Base-by-base conservation (phyloP, 2,797 vertebrate species). In the Triplophysa yarkandensis region DNA sequence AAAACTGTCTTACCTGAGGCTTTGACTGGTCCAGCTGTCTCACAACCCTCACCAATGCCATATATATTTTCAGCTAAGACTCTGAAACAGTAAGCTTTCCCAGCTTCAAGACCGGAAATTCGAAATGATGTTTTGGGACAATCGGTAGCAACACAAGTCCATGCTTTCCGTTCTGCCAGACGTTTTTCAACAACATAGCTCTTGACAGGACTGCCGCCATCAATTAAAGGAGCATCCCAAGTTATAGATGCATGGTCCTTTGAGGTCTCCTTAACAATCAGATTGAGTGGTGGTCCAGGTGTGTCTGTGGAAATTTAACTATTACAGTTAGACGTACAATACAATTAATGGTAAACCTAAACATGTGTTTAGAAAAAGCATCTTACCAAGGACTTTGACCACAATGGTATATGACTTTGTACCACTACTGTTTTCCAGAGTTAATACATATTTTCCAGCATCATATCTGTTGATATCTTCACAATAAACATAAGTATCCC, bases 381-480 rank as follows among this genome's bases (percentile, higher is more conserved):
- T 23, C 94, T 93, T 93, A 99, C 98, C 98, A 6, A 94, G 94
- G 79, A 99, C 95, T 88, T 99, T 99, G 43, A 99, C 96, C 34
- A 96, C 90, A 52, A 99, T 96, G 62, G 93, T 96, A 77, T 98
- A 99, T 54, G 92, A 91, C 83, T 99, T 99, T 77, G 94, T 89
- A 77, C 98, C 98, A 44, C 95, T 96, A 87, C 91, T 96, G 84
- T 99, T 99, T 84, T 99, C 97, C 77, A 99, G 88, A 17, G 92
- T 88, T 68, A 99, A 87, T 34, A 97, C 88, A 0, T 99, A 99
- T 92, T 99, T 99, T 78, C 97, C 98, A 61, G 97, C 96, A 80
- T 99, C 98, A 0, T 97, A 98, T 92, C 95, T 94, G 88, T 96
- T 97, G n/a, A 99, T 86, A 61, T 95, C 90, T 90, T 99, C 97